A percentile compares a stretch with the other conserved stretches of the same genome.
phyloP scores from a whole-genome alignment of 2,888 invertebrate species.

The Linnaemya tessellans region DNA sequence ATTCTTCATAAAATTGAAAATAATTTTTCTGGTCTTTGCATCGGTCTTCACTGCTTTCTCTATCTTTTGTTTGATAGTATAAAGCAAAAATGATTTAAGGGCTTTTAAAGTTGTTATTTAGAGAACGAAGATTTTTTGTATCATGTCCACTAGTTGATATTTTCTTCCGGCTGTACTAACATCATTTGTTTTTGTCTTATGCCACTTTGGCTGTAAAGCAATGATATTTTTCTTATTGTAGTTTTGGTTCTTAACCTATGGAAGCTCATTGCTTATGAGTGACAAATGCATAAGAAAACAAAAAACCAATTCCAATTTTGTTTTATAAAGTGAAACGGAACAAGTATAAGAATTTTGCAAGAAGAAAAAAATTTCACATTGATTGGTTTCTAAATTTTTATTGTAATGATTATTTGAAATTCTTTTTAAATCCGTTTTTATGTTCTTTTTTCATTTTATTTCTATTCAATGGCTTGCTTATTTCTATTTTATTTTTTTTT shows the following conservation, averaged over 20 bases:
- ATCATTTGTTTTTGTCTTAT: slow-evolving; percentile 15
- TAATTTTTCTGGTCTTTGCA: slow-evolving; percentile 15
- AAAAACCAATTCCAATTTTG: not conserved
- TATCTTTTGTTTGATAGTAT: not conserved
- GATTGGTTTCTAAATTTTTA: slow-evolving; percentile 3
- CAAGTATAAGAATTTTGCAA: not conserved
- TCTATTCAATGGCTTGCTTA: slow-evolving; percentile 22
- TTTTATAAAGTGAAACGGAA: slow-evolving; percentile 10
- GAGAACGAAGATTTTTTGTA: not conserved
- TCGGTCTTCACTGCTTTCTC: not conserved
- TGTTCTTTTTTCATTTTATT: not conserved
- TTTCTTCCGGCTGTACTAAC: not conserved
- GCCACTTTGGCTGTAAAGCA: not conserved
- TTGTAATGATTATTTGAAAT: slow-evolving; percentile 58
- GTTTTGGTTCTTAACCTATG: slow-evolving; percentile 18
- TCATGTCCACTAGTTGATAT: slow-evolving; percentile 34
- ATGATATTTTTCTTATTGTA: slow-evolving; percentile 15
- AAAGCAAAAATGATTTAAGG: slow-evolving; percentile 3
- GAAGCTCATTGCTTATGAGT: slow-evolving; percentile 9
- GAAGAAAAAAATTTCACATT: not conserved
- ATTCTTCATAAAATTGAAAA: slow-evolving; percentile 36
- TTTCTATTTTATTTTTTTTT: slow-evolving; percentile 18
- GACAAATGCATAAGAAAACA: not conserved
- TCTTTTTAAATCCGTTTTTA: slow-evolving; percentile 48
- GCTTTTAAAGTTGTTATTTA: slow-evolving; percentile 1